A percentile compares a stretch with the other conserved stretches of the same genome.
These are phyloP conservation scores for Platycercus adscitus DNA, from an alignment of 2,113 vertebrate genomes.

Conservation along the genomic window DNA sequence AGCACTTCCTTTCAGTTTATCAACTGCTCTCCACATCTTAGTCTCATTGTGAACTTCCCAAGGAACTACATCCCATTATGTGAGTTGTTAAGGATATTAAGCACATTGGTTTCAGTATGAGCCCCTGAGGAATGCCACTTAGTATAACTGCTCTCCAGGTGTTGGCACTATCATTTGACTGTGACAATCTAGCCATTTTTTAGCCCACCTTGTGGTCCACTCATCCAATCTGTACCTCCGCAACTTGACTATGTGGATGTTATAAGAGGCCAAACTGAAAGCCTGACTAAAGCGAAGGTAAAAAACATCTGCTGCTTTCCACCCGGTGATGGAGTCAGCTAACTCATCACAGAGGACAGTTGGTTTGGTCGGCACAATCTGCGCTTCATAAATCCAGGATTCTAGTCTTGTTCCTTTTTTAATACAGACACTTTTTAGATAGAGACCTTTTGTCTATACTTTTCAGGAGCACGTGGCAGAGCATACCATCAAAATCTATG, in stretches of 20 bases:
- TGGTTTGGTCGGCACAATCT: not conserved
- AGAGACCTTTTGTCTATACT: not conserved
- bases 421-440: not conserved
- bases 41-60: not conserved
- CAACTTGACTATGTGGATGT: not conserved
- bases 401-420: not conserved
- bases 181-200: not conserved
- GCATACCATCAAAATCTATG: not conserved
- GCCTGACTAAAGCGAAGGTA: not conserved
- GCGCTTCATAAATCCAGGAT: not conserved
- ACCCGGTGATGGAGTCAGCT: not conserved
- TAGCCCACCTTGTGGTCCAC: not conserved
- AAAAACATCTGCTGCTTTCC: not conserved
- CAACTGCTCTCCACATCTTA: fast-evolving
- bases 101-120: not conserved
- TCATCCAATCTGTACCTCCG: not conserved
- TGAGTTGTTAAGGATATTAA: not conserved
- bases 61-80: not conserved
- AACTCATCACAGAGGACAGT: not conserved
- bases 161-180: not conserved
- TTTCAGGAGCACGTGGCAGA: not conserved
- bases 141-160: not conserved
- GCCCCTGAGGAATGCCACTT: not conserved
- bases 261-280: not conserved
- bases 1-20: not conserved